These are phyloP conservation scores for Incurvaria masculella DNA, from an alignment of 2,888 invertebrate species.

Conservation along the genomic window DNA sequence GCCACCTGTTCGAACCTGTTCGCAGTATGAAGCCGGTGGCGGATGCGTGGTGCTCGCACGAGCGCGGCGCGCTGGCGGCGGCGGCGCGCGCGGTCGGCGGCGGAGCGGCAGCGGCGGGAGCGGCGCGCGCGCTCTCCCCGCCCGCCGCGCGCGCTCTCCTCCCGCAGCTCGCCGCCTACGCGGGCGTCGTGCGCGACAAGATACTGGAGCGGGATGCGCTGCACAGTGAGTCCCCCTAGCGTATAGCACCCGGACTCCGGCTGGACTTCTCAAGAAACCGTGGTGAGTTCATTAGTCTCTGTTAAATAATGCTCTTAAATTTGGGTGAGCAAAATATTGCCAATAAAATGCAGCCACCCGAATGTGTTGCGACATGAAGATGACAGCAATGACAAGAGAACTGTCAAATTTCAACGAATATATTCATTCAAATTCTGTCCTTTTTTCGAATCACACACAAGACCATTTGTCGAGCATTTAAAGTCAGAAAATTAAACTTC, in stretches of 20 bases:
- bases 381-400: no score
- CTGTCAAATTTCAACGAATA: no score
- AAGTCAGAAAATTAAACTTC: no score
- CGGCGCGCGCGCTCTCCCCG: slow-evolving; percentile 8
- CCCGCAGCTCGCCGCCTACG: slow-evolving; percentile 32
- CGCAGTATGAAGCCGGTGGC: slow-evolving; percentile 28
- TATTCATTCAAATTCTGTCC: no score
- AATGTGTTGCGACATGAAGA: no score
- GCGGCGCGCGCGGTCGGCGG: slow-evolving; percentile 15
- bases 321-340: no score
- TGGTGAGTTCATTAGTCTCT: no score
- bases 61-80: slow-evolving; percentile 8
- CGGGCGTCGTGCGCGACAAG: slow-evolving; percentile 30
- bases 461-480: no score
- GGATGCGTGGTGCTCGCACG: slow-evolving; percentile 23
- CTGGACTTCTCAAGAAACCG: background rate
- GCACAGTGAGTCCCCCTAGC: slow-evolving; percentile 26
- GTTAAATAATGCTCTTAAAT: no score
- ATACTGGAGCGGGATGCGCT: slow-evolving; percentile 31
- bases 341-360: no score
- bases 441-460: no score
- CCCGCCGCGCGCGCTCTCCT: slow-evolving; percentile 22
- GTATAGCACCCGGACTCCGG: background rate
- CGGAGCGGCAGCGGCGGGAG: slow-evolving; percentile 12
- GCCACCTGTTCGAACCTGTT: no score